Percentiles rank a stretch among this genome's conserved stretches.
phyloP scores from a whole-genome alignment of 2,797 vertebrate species.

The Buceros bicornis region DNA sequence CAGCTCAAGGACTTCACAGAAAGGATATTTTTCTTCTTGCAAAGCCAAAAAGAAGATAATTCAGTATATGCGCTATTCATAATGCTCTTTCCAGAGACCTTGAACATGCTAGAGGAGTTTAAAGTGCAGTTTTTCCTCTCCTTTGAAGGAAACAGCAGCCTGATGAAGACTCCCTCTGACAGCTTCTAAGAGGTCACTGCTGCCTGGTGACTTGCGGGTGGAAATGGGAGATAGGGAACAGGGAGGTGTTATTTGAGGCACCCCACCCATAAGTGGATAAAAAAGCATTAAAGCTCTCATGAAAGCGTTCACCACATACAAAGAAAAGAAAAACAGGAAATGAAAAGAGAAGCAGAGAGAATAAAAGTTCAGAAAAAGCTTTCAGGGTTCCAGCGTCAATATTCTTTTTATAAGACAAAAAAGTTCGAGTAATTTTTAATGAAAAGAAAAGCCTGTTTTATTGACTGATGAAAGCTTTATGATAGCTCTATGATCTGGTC shows the following conservation, averaged over 20 bases:
- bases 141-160: background rate
- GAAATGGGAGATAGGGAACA: background rate
- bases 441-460: conserved; percentile 75
- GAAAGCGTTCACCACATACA: conserved; percentile 9
- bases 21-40: background rate
- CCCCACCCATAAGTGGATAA: conserved; percentile 26
- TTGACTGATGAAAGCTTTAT: conserved; percentile 82
- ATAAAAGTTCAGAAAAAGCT: conserved; percentile 74
- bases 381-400: conserved; percentile 70
- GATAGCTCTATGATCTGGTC: conserved; percentile 68
- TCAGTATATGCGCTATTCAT: background rate
- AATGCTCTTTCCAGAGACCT: background rate
- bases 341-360: conserved; percentile 70
- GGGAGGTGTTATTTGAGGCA: conserved; percentile 38
- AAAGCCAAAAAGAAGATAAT: background rate
- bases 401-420: conserved; percentile 66
- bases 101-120: background rate
- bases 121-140: background rate
- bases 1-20: accelerated
- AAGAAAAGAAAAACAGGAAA: conserved; percentile 67
- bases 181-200: background rate
- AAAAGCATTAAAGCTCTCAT: conserved; percentile 42
- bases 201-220: background rate
- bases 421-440: conserved; percentile 41
- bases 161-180: background rate